Base-by-base conservation (phyloP, 37 sponge, comb jelly and placozoan species). In the Crambe crambe region DNA sequence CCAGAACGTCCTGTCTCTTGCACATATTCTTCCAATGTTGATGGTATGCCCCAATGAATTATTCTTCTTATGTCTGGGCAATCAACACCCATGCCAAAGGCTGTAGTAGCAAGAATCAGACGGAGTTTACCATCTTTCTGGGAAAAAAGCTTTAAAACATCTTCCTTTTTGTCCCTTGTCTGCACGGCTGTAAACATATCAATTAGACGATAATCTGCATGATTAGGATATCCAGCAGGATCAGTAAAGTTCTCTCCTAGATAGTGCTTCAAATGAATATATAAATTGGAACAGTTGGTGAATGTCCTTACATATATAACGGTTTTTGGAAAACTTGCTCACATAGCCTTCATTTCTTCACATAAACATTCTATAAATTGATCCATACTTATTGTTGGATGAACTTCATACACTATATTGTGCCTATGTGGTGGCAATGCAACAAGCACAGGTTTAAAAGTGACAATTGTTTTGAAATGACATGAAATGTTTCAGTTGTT, bases 11-110 rank as follows among this genome's bases (percentile, higher is more conserved):
- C 86, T n/a, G 80, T 79, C 41, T 86, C 80, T 65, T 79, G 86
- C 30, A 79, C 80, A 75, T 76, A 75, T 42, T 75, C 75, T 58
- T 84, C 77, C 43, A 84, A 17, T 18, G 60, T 37, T 29, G 56
- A 32, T 62, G 86, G 80, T 26, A 58, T 34, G 18, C 86, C 86
- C 74, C 66, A 73, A 65, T 86, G 73, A 44, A 86, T 56, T 36
- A 86, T 34, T 72, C 32, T 59, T 9, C 73, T 61, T 15, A 79
- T 51, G 42, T 84, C 78, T 30, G 85, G 77, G 70, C 78, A 84
- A 61, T 86, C 74, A 15, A 86, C 41, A 25, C 86, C 80, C 79
- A 86, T 72, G 30, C 86, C 86, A 79, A 79, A 86, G 20, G 86
- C 86, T 40, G 57, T 63, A 20, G 86, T 86, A 18, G 79, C 80